These are phyloP conservation scores for Auanema freiburgensis DNA, from an alignment of 2,888 invertebrate genomes.

Conservation along the genomic window DNA sequence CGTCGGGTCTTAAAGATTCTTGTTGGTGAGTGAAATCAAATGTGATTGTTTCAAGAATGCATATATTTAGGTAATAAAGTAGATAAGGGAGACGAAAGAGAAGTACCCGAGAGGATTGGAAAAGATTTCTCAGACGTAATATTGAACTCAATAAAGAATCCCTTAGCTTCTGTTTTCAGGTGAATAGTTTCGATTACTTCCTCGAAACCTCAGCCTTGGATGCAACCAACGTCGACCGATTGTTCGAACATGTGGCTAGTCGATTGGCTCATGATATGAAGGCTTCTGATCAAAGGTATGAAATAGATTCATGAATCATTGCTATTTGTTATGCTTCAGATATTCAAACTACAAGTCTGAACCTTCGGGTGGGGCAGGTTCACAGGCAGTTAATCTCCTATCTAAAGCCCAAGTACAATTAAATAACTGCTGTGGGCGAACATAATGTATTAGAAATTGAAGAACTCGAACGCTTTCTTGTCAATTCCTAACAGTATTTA, in stretches of 20 bases:
- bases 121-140: conserved; percentile 90
- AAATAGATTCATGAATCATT: not conserved
- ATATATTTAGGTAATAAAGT: conserved; percentile 84
- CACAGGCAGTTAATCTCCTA: conserved; percentile 38
- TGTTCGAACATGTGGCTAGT: conserved; percentile 90
- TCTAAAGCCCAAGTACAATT: conserved; percentile 51
- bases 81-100: conserved; percentile 86
- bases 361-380: conserved; percentile 11
- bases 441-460: conserved; percentile 6
- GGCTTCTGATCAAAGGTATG: conserved; percentile 57
- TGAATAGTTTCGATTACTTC: conserved; percentile 79
- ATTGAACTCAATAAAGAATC: too few species aligned
- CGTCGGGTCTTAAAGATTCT: conserved; percentile 89
- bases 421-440: conserved; percentile 43
- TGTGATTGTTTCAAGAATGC: not conserved
- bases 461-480: conserved; percentile 4
- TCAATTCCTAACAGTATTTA: conserved; percentile 2
- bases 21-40: conserved; percentile 75
- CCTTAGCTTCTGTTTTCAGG: conserved; percentile 21
- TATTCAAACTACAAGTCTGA: conserved; percentile 43
- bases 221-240: conserved; percentile 91
- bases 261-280: conserved; percentile 64
- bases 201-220: conserved; percentile 96
- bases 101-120: conserved; percentile 90
- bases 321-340: conserved; percentile 18